Percentiles rank a stretch among this genome's conserved stretches.
phyloP scores from a whole-genome alignment of 2,797 vertebrate genomes.

The Pseudopleuronectes americanus region DNA sequence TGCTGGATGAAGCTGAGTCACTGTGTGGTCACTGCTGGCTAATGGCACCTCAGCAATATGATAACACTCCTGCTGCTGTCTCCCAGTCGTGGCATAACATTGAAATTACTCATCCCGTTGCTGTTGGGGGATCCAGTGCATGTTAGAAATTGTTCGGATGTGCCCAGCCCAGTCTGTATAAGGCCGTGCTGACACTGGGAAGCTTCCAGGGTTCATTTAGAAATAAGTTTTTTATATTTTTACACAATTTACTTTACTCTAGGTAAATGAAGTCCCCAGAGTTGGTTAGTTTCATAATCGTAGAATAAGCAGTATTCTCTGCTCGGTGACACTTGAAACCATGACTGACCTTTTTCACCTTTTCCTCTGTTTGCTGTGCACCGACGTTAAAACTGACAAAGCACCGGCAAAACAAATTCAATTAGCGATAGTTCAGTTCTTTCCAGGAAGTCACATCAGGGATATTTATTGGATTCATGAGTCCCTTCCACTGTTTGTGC shows the following conservation, averaged over 20 bases:
- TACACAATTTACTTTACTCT: background rate
- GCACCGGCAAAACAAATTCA: background rate
- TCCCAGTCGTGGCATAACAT: constrained; percentile 11
- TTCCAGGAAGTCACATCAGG: no score
- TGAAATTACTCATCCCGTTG: constrained; percentile 17
- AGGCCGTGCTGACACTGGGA: constrained; percentile 10
- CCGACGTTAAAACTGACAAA: no score
- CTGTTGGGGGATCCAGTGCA: background rate
- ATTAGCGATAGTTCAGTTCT: background rate
- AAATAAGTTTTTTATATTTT: background rate
- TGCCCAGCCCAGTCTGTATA: constrained; percentile 13
- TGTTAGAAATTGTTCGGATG: constrained; percentile 27
- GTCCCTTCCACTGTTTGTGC: no score
- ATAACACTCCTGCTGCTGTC: constrained; percentile 13
- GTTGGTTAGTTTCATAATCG: no score
- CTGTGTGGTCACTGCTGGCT: constrained; percentile 37
- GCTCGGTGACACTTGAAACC: no score
- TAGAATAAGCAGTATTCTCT: no score
- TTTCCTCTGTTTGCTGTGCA: no score
- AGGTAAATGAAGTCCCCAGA: background rate
- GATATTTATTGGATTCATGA: no score
- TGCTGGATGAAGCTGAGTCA: constrained; percentile 52
- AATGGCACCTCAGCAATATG: constrained; percentile 35
- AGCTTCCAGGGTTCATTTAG: background rate
- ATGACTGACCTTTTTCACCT: no score